Conservation (phyloP, 2,797 vertebrate species). For the Acipenser ruthenus region DNA sequence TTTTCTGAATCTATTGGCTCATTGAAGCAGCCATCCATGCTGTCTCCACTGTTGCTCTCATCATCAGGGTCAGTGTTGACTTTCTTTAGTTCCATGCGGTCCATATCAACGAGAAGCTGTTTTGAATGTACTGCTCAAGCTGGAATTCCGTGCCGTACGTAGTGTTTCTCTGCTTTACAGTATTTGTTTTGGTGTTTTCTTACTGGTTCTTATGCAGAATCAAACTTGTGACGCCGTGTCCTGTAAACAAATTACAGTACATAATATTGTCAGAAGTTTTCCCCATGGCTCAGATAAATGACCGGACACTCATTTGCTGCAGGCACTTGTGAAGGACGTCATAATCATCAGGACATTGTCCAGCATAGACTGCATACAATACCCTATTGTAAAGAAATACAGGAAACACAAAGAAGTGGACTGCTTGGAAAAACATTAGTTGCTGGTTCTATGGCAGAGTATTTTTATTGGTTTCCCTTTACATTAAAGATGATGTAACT, state of each 20-base stretch:
- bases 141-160: background rate
- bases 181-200: slow-evolving; percentile 14
- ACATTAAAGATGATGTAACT: background rate
- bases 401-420: background rate
- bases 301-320: background rate
- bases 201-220: slow-evolving; percentile 12
- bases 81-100: slow-evolving; percentile 84
- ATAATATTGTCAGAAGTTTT: slow-evolving; percentile 33
- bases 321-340: background rate
- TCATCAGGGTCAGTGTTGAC: slow-evolving; percentile 74
- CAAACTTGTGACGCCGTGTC: slow-evolving; percentile 43
- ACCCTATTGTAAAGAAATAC: background rate
- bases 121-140: slow-evolving; percentile 21
- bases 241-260: slow-evolving; percentile 52
- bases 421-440: background rate
- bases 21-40: slow-evolving; percentile 64
- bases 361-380: background rate
- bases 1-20: slow-evolving; percentile 68
- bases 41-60: slow-evolving; percentile 72
- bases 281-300: slow-evolving; percentile 12
- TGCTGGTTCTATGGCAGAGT: background rate
- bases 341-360: background rate
- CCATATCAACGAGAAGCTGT: slow-evolving; percentile 44
- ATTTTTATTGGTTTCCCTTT: background rate
- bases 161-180: slow-evolving; percentile 23